Conservation (phyloP, 2,113 vertebrate genomes). For the Heterocephalus glaber region DNA sequence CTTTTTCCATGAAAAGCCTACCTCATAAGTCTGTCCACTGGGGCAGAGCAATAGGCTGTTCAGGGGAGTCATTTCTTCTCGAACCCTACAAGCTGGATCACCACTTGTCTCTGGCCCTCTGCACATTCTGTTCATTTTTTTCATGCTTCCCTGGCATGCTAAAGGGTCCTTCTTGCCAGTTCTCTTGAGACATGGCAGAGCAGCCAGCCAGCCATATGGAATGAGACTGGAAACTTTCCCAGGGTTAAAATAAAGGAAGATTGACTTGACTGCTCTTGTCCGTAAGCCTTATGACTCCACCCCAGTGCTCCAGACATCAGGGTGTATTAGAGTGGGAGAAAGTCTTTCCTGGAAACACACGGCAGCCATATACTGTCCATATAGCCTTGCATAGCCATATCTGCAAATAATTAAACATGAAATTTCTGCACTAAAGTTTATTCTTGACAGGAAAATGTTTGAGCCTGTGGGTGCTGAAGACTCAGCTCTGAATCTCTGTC, state of each 20-base stretch:
- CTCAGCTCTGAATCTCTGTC: neutral
- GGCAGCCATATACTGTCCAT: neutral
- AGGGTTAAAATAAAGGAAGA: neutral
- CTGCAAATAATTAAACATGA: conserved; percentile 30
- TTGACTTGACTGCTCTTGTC: neutral
- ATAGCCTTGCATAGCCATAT: neutral
- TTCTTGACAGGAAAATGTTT: neutral
- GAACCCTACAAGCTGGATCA: neutral
- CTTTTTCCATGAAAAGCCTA: neutral
- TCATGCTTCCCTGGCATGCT: neutral
- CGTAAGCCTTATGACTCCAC: neutral
- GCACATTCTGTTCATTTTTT: neutral
- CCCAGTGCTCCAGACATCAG: fast-evolving
- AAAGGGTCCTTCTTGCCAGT: neutral
- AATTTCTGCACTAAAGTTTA: neutral
- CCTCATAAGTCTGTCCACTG: neutral
- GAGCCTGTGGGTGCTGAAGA: neutral
- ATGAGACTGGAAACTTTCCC: neutral
- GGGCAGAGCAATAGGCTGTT: neutral
- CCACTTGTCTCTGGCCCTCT: neutral
- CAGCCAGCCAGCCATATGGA: neutral
- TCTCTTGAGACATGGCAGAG: conserved; percentile 18
- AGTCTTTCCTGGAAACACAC: neutral
- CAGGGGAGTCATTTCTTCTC: neutral
- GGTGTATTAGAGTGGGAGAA: neutral